Evolutionary conservation across 2,888 invertebrate species (phyloP).

Genomic region (Lycia hirtaria): DNA sequence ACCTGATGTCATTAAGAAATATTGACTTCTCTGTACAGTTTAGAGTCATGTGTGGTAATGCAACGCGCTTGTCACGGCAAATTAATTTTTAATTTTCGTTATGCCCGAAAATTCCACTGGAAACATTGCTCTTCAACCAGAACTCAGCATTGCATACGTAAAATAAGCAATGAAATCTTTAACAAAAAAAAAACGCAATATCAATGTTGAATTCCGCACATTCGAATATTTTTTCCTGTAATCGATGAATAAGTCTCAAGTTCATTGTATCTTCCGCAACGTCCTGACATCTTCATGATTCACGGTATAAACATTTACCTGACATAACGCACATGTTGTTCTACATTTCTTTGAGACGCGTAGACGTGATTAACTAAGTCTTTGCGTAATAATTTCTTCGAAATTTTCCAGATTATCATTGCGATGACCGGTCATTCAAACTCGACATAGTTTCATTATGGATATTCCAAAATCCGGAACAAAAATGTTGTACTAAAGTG

Average conservation of each 20-base stretch:
- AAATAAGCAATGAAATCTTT: background rate
- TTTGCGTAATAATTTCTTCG: slow-evolving; percentile 11
- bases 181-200: background rate
- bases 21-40: no score
- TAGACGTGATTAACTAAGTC: background rate
- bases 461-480: no score
- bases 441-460: no score
- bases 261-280: slow-evolving; percentile 23
- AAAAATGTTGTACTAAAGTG: no score
- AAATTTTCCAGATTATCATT: no score
- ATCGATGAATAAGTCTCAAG: slow-evolving; percentile 11
- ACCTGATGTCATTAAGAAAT: no score
- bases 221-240: slow-evolving; percentile 22
- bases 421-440: no score
- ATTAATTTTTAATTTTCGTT: no score
- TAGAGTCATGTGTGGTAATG: no score
- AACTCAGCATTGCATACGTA: background rate
- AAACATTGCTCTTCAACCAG: background rate
- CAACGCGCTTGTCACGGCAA: no score
- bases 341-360: background rate
- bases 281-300: slow-evolving; percentile 21
- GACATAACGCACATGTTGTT: slow-evolving; percentile 9
- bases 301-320: slow-evolving; percentile 15
- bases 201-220: slow-evolving; percentile 6
- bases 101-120: no score